These are phyloP conservation scores for Characodon lateralis DNA, from an alignment of 2,797 vertebrate species.

Conservation along the genomic window DNA sequence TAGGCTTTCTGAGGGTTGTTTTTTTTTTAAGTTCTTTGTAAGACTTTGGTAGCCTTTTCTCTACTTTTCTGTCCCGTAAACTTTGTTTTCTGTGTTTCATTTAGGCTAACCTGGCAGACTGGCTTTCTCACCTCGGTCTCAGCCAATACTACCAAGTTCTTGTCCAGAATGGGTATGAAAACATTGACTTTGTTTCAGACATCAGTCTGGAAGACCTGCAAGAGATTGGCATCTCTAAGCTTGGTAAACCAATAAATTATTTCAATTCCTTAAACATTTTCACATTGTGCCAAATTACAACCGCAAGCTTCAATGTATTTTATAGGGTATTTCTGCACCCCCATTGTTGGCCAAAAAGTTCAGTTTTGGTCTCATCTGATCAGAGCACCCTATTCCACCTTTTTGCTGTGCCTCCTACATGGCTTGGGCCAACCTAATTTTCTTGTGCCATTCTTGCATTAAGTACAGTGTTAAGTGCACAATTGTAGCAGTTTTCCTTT, in stretches of 20 bases:
- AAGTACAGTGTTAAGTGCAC: neutral
- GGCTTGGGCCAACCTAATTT: neutral
- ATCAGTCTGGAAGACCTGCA: constrained; percentile 97
- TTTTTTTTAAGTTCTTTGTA: neutral
- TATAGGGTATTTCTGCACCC: neutral
- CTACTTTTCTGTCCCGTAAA: neutral
- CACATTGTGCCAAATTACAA: neutral
- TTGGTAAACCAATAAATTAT: constrained; percentile 80
- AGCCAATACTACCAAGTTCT: constrained; percentile 97
- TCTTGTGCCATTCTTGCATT: neutral
- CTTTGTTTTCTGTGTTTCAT: constrained; percentile 29
- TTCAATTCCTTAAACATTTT: neutral
- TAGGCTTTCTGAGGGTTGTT: neutral
- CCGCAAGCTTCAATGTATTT: neutral
- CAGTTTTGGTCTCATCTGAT: neutral
- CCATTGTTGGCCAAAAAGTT: neutral
- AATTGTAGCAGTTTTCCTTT: neutral
- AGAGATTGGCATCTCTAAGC: constrained; percentile 96
- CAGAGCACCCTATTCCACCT: neutral
- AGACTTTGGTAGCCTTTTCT: neutral
- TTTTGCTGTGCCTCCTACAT: neutral
- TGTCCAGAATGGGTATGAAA: constrained; percentile 97
- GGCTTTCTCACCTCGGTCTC: constrained; percentile 94
- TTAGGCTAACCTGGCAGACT: constrained; percentile 92
- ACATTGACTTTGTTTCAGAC: constrained; percentile 97